These are phyloP conservation scores for Lacerta viridis DNA, from an alignment of 2,797 vertebrate species.

Conservation along the genomic window DNA sequence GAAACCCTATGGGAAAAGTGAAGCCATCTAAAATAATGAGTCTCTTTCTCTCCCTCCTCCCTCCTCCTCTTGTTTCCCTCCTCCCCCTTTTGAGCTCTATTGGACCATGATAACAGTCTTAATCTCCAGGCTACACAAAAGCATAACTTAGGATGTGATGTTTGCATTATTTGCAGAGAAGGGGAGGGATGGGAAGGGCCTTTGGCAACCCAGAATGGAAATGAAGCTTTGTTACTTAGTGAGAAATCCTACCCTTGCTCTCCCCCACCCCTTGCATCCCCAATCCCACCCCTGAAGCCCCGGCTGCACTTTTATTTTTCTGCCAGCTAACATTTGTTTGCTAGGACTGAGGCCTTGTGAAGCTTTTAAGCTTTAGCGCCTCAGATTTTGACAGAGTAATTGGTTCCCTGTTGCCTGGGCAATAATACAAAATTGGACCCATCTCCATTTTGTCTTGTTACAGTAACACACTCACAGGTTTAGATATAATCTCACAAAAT, in stretches of 20 bases:
- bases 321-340: conserved; percentile 60
- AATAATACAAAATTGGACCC: conserved; percentile 75
- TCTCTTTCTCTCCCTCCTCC: conserved; percentile 59
- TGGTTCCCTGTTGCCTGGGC: conserved; percentile 76
- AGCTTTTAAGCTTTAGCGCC: conserved; percentile 67
- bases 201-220: conserved; percentile 65
- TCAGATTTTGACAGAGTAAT: conserved; percentile 75
- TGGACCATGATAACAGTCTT: conserved; percentile 77
- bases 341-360: conserved; percentile 61
- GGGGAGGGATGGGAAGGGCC: conserved; percentile 46
- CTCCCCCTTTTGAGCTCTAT: conserved; percentile 77
- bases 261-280: fast-evolving
- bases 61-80: neutral
- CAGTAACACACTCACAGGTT: conserved; percentile 71
- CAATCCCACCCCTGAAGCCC: neutral
- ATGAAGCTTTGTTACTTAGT: conserved; percentile 60
- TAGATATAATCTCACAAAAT: conserved; percentile 74
- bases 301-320: conserved; percentile 52
- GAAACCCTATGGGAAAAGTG: conserved; percentile 82
- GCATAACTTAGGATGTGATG: conserved; percentile 54
- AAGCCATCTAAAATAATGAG: conserved; percentile 87
- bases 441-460: conserved; percentile 79
- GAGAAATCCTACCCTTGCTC: conserved; percentile 62
- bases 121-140: conserved; percentile 73
- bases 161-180: conserved; percentile 59